A percentile compares a stretch with the other conserved stretches of the same genome.
Evolutionary conservation across 1,140 invertebrate species (phyloP).

Genomic region (Zaprionus ornatus): DNA sequence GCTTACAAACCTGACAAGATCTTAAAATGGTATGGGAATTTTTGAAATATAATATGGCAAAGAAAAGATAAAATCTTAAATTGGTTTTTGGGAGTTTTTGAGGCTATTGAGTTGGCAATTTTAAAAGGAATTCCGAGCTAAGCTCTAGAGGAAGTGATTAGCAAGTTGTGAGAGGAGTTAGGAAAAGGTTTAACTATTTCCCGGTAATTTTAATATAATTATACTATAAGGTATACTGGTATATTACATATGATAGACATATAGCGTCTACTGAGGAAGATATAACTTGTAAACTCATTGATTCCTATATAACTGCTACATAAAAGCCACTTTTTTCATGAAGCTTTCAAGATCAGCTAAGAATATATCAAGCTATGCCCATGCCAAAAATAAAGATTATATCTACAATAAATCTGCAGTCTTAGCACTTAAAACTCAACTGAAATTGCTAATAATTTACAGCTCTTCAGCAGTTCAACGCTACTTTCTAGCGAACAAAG

Average conservation of each 20-base stretch:
- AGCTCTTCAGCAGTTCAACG: neutral
- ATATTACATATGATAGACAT: neutral
- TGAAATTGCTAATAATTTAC: neutral
- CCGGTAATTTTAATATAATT: neutral
- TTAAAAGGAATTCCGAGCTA: neutral
- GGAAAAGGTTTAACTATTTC: accelerated
- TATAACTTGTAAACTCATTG: neutral
- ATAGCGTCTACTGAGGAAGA: too few species aligned
- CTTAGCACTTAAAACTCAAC: neutral
- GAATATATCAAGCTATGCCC: neutral
- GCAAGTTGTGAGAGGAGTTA: neutral
- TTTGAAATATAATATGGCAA: neutral
- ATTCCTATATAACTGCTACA: neutral
- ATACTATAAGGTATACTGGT: neutral
- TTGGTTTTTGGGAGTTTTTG: neutral
- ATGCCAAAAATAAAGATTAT: neutral
- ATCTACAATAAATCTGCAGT: neutral
- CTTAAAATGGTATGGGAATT: neutral
- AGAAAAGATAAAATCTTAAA: neutral
- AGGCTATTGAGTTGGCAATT: neutral
- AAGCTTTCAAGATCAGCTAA: neutral
- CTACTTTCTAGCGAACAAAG: neutral
- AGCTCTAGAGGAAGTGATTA: constrained; percentile 6
- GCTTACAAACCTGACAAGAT: neutral
- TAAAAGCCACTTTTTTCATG: neutral